Percentiles rank a stretch among this genome's conserved stretches.
These are phyloP conservation scores for Hiodon tergisus DNA, from an alignment of 2,113 vertebrate species.

Conservation along the genomic window DNA sequence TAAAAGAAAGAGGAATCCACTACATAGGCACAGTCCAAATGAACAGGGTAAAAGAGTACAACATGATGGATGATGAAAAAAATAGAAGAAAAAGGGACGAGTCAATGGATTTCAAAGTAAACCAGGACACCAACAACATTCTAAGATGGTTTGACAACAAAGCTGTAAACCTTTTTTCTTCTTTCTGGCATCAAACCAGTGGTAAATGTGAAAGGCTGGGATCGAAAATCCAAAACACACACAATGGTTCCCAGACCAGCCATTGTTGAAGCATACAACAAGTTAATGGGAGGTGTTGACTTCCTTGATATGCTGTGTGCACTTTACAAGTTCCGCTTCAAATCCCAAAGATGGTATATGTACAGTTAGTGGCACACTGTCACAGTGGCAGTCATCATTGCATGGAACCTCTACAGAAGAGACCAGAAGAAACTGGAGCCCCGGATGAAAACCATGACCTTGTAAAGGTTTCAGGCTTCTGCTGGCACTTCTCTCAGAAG, in stretches of 20 bases:
- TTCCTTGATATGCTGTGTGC: constrained; percentile 22
- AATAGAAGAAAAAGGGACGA: constrained; percentile 17
- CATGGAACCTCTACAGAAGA: constrained; percentile 28
- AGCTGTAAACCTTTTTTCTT: constrained; percentile 25
- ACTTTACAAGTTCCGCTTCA: constrained; percentile 22
- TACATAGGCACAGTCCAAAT: constrained; percentile 20
- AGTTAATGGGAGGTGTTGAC: constrained; percentile 28
- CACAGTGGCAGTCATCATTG: constrained; percentile 27
- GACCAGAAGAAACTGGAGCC: constrained; percentile 9
- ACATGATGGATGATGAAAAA: constrained; percentile 24
- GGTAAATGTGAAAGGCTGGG: constrained; percentile 15
- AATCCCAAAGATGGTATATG: constrained; percentile 25
- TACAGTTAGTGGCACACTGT: constrained; percentile 28
- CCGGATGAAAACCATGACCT: constrained; percentile 19
- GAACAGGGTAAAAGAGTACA: constrained; percentile 21
- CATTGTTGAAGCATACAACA: constrained; percentile 21
- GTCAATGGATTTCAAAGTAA: constrained; percentile 19
- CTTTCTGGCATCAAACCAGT: constrained; percentile 18
- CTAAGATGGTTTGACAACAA: constrained; percentile 28
- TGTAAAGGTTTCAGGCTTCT: constrained; percentile 28
- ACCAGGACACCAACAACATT: constrained; percentile 18
- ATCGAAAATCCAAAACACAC: constrained; percentile 20
- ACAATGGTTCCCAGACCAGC: constrained; percentile 24
- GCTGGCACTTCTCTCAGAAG: constrained; percentile 23
- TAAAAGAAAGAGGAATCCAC: constrained; percentile 24